Percentiles rank a stretch among this genome's conserved stretches.
These are phyloP conservation scores for Eledone cirrhosa DNA, from an alignment of 2,888 invertebrate species.

Conservation along the genomic window DNA sequence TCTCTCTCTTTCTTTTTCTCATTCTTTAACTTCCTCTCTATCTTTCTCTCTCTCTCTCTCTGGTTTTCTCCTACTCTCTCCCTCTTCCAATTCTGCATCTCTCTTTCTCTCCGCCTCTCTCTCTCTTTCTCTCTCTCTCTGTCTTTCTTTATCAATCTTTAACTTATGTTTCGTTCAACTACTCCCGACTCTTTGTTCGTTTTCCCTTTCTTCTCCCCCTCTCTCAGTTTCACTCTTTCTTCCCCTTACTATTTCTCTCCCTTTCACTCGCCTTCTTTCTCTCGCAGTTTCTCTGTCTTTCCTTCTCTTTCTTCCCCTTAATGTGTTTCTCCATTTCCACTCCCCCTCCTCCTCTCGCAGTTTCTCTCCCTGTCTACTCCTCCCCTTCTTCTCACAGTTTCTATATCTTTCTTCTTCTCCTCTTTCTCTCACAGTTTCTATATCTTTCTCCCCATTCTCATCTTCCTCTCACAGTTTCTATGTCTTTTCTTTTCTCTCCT, in stretches of 20 bases:
- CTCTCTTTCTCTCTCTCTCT: neutral
- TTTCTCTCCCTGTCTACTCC: neutral
- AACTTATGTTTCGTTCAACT: neutral
- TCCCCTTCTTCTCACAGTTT: neutral
- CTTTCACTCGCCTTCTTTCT: too few relatives aligned
- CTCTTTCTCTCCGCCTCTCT: neutral
- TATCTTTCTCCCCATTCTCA: neutral
- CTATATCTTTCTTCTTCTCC: neutral
- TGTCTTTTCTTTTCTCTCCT: too few relatives aligned
- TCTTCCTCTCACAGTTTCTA: too few relatives aligned
- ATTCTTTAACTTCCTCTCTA: too few relatives aligned
- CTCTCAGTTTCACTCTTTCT: too few relatives aligned
- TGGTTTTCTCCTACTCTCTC: neutral
- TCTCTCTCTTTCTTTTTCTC: too few relatives aligned
- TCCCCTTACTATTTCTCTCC: too few relatives aligned
- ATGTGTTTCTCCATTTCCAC: neutral
- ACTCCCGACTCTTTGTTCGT: neutral
- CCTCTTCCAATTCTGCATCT: neutral
- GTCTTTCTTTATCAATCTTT: neutral
- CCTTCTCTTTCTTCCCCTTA: neutral
- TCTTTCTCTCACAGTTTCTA: neutral
- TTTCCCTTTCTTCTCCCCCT: neutral
- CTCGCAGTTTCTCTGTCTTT: too few relatives aligned
- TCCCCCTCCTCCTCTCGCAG: neutral
- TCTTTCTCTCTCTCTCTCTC: neutral